Base-by-base conservation (phyloP, 2,797 vertebrate species). In the Uromys caudimaculatus region DNA sequence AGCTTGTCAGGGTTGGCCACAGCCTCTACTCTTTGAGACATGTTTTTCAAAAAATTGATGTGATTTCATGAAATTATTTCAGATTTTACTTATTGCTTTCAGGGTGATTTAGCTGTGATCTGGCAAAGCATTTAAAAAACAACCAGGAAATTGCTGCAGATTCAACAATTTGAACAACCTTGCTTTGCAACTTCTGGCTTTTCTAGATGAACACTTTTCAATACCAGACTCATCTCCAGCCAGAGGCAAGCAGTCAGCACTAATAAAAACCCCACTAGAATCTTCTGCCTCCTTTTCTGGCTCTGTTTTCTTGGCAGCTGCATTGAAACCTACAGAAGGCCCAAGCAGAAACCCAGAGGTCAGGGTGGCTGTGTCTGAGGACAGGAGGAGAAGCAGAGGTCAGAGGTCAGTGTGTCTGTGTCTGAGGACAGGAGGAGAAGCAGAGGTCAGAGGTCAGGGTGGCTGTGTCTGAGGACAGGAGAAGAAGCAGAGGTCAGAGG, bases 11-110 rank as follows among this genome's bases (percentile, higher is more conserved):
- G 2, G 35, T 86, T 86, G 84, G 64, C 35, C 14, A 69, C 21
- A 86, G 47, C 35, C 47, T 29, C 50, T 38, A 54, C 35, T 87
- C 21, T 23, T 47, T 1, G 14, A 87, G 35, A 23, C 13, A 71
- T 38, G 67, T 47, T 64, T 29, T 56, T 41, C 50, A 41, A 60
- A 75, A 60, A 44, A 35, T 13, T 67, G 14, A 86, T 62, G 19
- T 27, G 58, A 86, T 52, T 71, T 54, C 21, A 79, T 95, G 21
- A 79, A 47, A 89, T 87, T 86, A 86, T 54, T 95, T 56, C 54
- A 67, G 27, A 83, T 93, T 90, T 84, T 44, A 79, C 23, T 83
- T 64, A 73, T n/a, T 29, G 17, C 3, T 84, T 17, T 62, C 67
- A 89, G 14, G 81, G 47, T 50, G 76, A 79, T 78, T 92, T 71